Evolutionary conservation across 30 jellyfish, hydroid and myxozoan genomes (phyloP).

Genomic region (Calvadosia cruxmelitensis): DNA sequence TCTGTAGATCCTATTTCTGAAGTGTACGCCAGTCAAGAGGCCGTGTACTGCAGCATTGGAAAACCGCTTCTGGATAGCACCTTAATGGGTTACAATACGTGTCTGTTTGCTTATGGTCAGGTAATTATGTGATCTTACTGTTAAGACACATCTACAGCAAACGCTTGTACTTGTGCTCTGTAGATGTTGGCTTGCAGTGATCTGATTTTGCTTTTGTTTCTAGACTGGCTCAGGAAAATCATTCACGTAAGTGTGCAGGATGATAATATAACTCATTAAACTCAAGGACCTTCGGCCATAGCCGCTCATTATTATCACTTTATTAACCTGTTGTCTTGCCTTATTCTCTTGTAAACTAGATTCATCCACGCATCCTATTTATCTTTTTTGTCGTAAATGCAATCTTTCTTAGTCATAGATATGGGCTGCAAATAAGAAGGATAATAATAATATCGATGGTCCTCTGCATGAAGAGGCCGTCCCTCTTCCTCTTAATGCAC

Average conservation of each 20-base stretch:
- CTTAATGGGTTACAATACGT: slow-evolving; percentile 74
- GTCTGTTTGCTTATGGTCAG: slow-evolving; percentile 97
- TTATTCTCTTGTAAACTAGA: not conserved
- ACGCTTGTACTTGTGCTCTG: not conserved
- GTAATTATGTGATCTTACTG: slow-evolving; percentile 22
- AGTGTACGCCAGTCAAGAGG: slow-evolving; percentile 47
- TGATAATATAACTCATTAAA: no score
- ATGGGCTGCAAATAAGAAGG: no score
- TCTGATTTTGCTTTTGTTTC: slow-evolving; percentile 1
- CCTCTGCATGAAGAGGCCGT: no score
- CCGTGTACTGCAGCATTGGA: slow-evolving; percentile 42
- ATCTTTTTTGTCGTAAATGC: no score
- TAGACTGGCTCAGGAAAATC: slow-evolving; percentile 99
- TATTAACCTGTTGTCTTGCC: not conserved
- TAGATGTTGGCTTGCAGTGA: not conserved
- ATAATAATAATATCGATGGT: no score
- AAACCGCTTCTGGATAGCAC: slow-evolving; percentile 72
- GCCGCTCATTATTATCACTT: not conserved
- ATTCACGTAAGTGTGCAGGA: slow-evolving; percentile 45
- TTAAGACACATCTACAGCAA: not conserved
- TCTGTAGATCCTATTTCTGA: slow-evolving; percentile 44
- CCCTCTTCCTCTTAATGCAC: no score
- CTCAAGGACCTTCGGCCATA: not conserved
- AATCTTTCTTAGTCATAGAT: no score
- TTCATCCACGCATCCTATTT: no score